Conservation (phyloP, 2,797 vertebrate species). For the Phoebastria nigripes region DNA sequence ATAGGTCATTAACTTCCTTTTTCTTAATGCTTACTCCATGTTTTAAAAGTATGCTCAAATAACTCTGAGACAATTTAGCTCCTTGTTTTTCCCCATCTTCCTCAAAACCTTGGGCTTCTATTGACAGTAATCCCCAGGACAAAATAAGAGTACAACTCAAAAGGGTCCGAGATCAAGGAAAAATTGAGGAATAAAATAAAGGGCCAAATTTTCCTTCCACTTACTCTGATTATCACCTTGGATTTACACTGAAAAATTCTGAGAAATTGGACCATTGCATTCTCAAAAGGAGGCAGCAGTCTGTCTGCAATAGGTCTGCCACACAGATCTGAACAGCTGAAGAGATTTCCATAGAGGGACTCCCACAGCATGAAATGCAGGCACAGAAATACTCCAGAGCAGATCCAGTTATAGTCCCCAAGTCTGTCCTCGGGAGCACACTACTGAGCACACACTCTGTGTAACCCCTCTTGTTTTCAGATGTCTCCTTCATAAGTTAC, state of each 20-base stretch:
- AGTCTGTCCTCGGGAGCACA: background rate
- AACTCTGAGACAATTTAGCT: background rate
- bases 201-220: background rate
- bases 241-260: background rate
- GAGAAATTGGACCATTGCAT: background rate
- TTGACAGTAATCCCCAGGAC: background rate
- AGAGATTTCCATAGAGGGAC: background rate
- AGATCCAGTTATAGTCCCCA: background rate
- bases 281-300: background rate
- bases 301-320: background rate
- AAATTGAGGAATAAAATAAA: background rate
- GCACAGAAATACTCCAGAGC: slow-evolving; percentile 5
- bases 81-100: background rate
- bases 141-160: background rate
- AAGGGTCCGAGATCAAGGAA: background rate
- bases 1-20: slow-evolving; percentile 1
- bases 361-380: slow-evolving; percentile 14
- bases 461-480: slow-evolving; percentile 21
- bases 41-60: background rate
- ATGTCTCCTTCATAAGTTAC: slow-evolving; percentile 2
- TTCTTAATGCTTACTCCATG: background rate
- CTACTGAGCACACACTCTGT: background rate
- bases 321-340: background rate
- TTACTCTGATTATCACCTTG: background rate
- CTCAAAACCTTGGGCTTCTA: background rate